A percentile compares a stretch with the other conserved stretches of the same genome.
Conservation (phyloP, 2,797 vertebrate genomes). For the Pseudochirops corinnae region DNA sequence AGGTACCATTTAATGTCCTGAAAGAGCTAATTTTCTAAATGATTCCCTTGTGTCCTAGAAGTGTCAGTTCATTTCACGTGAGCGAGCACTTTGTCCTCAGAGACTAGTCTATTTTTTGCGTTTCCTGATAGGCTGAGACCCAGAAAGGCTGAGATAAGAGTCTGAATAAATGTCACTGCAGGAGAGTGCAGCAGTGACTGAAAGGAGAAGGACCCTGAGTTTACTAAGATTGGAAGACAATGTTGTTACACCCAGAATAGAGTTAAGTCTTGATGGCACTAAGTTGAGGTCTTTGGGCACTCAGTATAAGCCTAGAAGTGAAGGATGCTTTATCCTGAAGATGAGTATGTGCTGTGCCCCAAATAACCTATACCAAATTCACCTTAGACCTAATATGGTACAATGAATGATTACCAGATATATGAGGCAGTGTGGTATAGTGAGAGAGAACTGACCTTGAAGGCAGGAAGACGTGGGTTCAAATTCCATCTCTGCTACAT, state of each 20-base stretch:
- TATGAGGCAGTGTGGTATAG: neutral
- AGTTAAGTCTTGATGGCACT: slow-evolving; percentile 7
- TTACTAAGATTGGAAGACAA: neutral
- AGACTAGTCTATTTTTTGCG: slow-evolving; percentile 27
- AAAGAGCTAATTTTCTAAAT: slow-evolving; percentile 50
- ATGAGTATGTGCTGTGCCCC: neutral
- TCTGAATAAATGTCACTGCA: slow-evolving; percentile 52
- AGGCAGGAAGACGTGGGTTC: neutral
- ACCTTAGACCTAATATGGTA: neutral
- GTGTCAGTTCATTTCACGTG: slow-evolving; percentile 49
- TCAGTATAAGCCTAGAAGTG: neutral
- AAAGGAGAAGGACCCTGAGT: neutral
- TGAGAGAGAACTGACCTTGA: neutral
- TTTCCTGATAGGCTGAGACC: slow-evolving; percentile 37
- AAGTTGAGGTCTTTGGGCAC: neutral
- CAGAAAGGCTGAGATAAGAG: slow-evolving; percentile 45
- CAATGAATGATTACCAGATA: neutral
- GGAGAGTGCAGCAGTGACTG: neutral
- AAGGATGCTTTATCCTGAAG: slow-evolving; percentile 48
- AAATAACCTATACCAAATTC: neutral
- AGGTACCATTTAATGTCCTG: slow-evolving; percentile 27
- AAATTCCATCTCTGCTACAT: neutral
- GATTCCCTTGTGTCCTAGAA: slow-evolving; percentile 51
- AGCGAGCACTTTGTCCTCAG: slow-evolving; percentile 49
- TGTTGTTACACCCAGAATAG: neutral